A percentile compares a stretch with the other conserved stretches of the same genome.
Evolutionary conservation across 2,113 vertebrate species (phyloP).

Genomic region (Megaleporinus macrocephalus): DNA sequence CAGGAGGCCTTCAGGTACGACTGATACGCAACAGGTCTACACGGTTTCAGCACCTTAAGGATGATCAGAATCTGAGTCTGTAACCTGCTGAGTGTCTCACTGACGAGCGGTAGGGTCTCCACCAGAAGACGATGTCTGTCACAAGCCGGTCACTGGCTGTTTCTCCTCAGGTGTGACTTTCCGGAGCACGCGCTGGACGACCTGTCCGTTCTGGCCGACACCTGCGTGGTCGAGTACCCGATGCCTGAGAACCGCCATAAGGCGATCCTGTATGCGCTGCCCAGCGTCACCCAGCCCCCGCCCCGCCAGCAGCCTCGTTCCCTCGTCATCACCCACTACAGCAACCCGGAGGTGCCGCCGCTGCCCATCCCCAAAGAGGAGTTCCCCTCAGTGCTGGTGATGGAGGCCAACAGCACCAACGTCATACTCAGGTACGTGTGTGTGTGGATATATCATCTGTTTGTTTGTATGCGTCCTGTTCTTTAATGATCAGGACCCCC

Average conservation of each 20-base stretch:
- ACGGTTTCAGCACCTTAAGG: too few relatives aligned
- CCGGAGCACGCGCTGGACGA: constrained; percentile 82
- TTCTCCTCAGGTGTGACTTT: constrained; percentile 68
- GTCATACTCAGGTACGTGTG: constrained; percentile 85
- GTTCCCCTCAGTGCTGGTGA: constrained; percentile 86
- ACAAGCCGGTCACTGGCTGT: too few relatives aligned
- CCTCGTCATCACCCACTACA: constrained; percentile 48
- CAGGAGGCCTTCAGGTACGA: constrained; percentile 81
- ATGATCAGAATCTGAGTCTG: too few relatives aligned
- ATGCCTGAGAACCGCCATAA: constrained; percentile 80
- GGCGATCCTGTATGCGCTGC: constrained; percentile 87
- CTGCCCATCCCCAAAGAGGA: constrained; percentile 79
- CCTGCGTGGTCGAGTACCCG: constrained; percentile 84
- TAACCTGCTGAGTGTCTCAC: too few relatives aligned
- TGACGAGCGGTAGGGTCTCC: too few relatives aligned
- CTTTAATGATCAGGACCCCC: too few relatives aligned
- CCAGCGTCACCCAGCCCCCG: constrained; percentile 59
- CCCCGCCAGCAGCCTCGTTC: constrained; percentile 47
- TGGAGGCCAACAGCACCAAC: constrained; percentile 82
- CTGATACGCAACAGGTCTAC: too few relatives aligned
- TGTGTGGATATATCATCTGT: too few relatives aligned
- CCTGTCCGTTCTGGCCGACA: constrained; percentile 80
- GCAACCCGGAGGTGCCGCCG: constrained; percentile 67
- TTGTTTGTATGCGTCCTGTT: too few relatives aligned
- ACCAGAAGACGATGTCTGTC: too few relatives aligned